phyloP scores from a whole-genome alignment of 2,888 invertebrate genomes.

The Phymatocera aterrima region DNA sequence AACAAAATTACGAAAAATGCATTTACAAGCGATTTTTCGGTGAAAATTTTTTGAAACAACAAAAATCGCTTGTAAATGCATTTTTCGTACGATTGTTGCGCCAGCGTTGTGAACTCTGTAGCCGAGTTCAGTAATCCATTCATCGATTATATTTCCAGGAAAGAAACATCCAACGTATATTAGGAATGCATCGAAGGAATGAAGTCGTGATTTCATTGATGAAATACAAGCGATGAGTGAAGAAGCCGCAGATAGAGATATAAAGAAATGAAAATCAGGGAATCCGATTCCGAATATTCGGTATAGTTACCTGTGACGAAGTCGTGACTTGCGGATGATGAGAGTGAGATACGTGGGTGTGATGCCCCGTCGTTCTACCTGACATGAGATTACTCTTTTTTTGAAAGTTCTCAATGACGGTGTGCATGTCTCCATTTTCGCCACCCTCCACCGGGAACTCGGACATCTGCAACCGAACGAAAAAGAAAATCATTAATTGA shows the following conservation, averaged over 20 bases:
- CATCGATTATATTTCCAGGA: slow-evolving; percentile 4
- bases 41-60: too few species aligned
- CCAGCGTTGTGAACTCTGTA: too few species aligned
- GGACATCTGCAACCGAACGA: slow-evolving; percentile 73
- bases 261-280: background rate
- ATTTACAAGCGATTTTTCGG: too few species aligned
- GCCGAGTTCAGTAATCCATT: background rate
- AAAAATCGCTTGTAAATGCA: too few species aligned
- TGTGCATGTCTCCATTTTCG: slow-evolving; percentile 80
- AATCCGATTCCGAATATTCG: background rate
- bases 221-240: background rate
- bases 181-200: background rate
- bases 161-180: background rate
- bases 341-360: slow-evolving; percentile 60
- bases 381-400: slow-evolving; percentile 78
- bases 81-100: too few species aligned
- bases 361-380: slow-evolving; percentile 55
- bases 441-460: slow-evolving; percentile 80
- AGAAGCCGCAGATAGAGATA: too few species aligned
- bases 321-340: slow-evolving; percentile 77
- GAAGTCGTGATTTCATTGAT: background rate
- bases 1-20: too few species aligned
- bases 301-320: slow-evolving; percentile 78
- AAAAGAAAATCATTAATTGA: slow-evolving; percentile 31
- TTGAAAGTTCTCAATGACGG: slow-evolving; percentile 85